phyloP scores from a whole-genome alignment of 2,888 invertebrate species.

The Crepidodera aurea region DNA sequence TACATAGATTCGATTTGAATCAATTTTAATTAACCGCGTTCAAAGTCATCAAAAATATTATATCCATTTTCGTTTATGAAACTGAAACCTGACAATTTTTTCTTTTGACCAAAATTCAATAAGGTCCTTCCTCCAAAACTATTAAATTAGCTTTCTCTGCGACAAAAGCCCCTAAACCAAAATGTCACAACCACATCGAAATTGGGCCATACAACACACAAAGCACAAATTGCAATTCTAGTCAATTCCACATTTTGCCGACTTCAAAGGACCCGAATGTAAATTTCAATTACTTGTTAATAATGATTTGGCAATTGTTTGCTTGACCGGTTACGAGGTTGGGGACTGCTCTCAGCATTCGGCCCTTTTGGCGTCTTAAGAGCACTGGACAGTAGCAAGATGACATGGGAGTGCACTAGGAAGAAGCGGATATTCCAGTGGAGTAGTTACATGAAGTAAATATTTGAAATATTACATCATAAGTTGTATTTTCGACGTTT shows the following conservation, averaged over 20 bases:
- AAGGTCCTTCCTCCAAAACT: background rate
- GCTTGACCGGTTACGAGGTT: slow-evolving; percentile 48
- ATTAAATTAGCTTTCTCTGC: slow-evolving; percentile 25
- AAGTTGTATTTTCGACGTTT: too few species aligned
- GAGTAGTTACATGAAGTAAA: too few species aligned
- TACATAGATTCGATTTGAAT: too few species aligned
- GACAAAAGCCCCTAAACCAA: slow-evolving; percentile 28
- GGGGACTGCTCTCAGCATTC: slow-evolving; percentile 25
- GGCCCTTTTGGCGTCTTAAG: slow-evolving; percentile 20
- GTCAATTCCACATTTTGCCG: slow-evolving; percentile 43
- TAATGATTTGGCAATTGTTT: slow-evolving; percentile 54
- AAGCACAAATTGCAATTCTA: slow-evolving; percentile 47
- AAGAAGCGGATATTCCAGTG: background rate
- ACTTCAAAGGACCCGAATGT: slow-evolving; percentile 50
- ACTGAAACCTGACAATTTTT: background rate
- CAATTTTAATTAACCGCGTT: too few species aligned
- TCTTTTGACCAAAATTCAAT: background rate
- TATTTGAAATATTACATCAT: too few species aligned
- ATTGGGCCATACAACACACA: slow-evolving; percentile 31
- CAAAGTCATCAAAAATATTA: too few species aligned
- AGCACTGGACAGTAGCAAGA: slow-evolving; percentile 20
- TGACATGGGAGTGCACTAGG: slow-evolving; percentile 19
- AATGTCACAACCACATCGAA: slow-evolving; percentile 39
- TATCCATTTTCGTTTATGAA: background rate
- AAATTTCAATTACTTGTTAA: slow-evolving; percentile 54